phyloP scores from a whole-genome alignment of 2,113 vertebrate species.

The Carassius gibelio region DNA sequence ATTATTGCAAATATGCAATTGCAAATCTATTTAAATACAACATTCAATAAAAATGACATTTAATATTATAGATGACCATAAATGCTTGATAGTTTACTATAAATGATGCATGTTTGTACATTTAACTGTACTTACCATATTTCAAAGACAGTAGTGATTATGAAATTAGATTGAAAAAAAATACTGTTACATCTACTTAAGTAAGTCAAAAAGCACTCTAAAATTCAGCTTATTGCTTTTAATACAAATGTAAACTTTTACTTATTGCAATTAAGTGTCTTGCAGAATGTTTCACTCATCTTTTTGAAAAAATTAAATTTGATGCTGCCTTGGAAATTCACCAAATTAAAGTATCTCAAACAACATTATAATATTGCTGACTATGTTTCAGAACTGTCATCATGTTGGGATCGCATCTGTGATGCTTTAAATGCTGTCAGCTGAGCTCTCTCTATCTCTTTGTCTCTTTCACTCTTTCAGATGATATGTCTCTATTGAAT shows the following conservation, averaged over 20 bases:
- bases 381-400: background rate
- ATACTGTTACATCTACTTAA: background rate
- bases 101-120: too few species aligned
- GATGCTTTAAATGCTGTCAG: background rate
- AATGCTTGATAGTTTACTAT: too few species aligned
- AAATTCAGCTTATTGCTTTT: background rate
- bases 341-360: background rate
- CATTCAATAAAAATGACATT: too few species aligned
- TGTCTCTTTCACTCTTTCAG: conserved; percentile 44
- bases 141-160: background rate
- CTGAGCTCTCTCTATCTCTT: background rate
- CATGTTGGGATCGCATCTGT: background rate
- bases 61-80: too few species aligned
- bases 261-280: background rate
- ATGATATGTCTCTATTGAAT: conserved; percentile 65
- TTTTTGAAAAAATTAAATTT: background rate
- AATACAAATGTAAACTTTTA: background rate
- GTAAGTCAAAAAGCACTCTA: too few species aligned
- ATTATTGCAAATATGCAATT: too few species aligned
- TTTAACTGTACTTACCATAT: background rate
- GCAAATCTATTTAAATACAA: too few species aligned
- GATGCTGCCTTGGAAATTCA: background rate
- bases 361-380: background rate
- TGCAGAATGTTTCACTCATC: background rate
- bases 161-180: background rate